Evolutionary conservation across 2,888 invertebrate genomes (phyloP).

Genomic region (Brenthis hecate): DNA sequence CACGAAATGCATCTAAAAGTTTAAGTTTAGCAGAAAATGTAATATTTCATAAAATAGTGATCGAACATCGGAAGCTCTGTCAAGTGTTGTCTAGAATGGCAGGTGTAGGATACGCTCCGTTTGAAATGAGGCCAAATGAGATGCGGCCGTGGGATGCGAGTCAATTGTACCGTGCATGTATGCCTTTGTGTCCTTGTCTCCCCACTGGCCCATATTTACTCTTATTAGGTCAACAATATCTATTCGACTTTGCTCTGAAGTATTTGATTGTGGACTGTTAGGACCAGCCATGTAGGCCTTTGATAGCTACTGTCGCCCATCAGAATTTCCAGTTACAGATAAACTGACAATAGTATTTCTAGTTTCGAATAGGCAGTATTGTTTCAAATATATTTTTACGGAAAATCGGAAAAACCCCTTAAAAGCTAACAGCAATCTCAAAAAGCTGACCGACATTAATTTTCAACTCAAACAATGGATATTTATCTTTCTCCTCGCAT

Average conservation of each 20-base stretch:
- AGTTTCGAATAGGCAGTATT: no score
- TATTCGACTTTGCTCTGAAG: conserved; percentile 13
- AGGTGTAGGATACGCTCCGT: conserved; percentile 56
- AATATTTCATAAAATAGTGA: conserved; percentile 21
- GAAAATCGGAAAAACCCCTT: neutral
- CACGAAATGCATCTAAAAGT: conserved; percentile 7
- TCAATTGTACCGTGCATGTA: conserved; percentile 64
- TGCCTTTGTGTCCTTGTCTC: conserved; percentile 39
- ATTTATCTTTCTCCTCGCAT: conserved; percentile 14
- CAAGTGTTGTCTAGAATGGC: conserved; percentile 37
- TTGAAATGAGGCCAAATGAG: conserved; percentile 65
- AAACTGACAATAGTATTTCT: neutral
- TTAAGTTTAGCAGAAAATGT: conserved; percentile 7
- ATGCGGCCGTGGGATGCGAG: conserved; percentile 56
- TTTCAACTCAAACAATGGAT: conserved; percentile 17
- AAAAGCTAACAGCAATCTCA: conserved; percentile 18
- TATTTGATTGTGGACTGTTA: conserved; percentile 18
- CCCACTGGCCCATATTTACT: conserved; percentile 26
- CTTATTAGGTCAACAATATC: conserved; percentile 32
- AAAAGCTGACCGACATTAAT: conserved; percentile 14
- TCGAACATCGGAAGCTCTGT: conserved; percentile 23
- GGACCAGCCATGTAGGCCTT: neutral
- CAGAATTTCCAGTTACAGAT: neutral
- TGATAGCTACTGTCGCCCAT: neutral
- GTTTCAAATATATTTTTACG: no score